Base-by-base conservation (phyloP, 2,888 invertebrate genomes). In the Gonocerus acuteangulatus region DNA sequence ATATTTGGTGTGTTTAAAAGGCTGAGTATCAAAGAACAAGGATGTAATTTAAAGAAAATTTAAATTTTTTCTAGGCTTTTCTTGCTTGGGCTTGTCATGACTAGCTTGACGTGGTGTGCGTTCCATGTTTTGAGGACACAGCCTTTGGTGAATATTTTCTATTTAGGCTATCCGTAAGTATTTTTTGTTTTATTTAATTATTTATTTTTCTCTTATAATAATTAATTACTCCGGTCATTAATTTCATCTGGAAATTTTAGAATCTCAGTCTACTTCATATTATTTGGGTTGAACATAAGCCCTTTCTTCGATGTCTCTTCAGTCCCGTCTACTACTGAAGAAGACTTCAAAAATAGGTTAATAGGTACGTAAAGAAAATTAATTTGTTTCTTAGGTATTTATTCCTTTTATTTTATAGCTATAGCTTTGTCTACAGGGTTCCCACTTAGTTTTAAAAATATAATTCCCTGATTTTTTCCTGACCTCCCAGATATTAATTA, bases 111-210 rank as follows among this genome's bases (percentile, higher is more conserved):
- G 2, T 83, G 83, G 78, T 87, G 86, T 71, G 78, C 83, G n/a
- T 82, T 84, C 70, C 80, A 84, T 71, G 82, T 93, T 69, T 79
- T 84, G 69, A 78, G 86, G 66, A 85, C 85, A 69, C 86, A 92
- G 74, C 84, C 87, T 22, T 74, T 87, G 3, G 78, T 89, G 67
- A 86, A 89, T 70, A 83, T 92, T 69, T 83, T 94, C 71, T 89
- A 89, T 71, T 78, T 95, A 11, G 83, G 86, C 68, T 95, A 93
- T 77, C 94, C 94, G 93, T 94, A 80, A 85, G 92, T 85, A 16
- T 67, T 54, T 52, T 52, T 56, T 62, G 48, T 36, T 21, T n/a
- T 15, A 2, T 22, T 51, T 19, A 32, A 34, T 42, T 11, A n/a
- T 18, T 6, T 44, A n/a, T 15, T 48, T 2, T 27, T 4, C 42